Percentiles rank a stretch among this genome's conserved stretches.
Conservation (phyloP, 1,140 invertebrate species). For the Eupristina koningsbergeri region DNA sequence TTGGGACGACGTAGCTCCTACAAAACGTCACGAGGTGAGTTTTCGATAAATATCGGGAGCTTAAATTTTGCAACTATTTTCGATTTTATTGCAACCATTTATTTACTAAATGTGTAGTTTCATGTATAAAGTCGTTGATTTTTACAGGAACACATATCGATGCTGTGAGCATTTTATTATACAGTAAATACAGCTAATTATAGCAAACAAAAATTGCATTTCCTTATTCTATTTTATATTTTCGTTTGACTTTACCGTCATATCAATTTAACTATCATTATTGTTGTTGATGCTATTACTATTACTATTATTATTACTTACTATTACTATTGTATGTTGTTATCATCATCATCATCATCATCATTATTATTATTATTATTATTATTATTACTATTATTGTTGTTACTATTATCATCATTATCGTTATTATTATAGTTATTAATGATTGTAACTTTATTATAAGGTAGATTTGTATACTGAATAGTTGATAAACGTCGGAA, state of each 20-base stretch:
- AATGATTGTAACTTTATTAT: constrained; percentile 14
- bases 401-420: constrained; percentile 48
- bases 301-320: constrained; percentile 16
- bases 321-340: too few species aligned
- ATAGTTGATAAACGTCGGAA: constrained; percentile 60
- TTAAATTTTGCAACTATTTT: constrained; percentile 19
- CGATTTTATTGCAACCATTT: too few species aligned
- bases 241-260: too few species aligned
- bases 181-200: constrained; percentile 40
- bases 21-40: constrained; percentile 87
- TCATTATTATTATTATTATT: neutral
- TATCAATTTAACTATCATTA: constrained; percentile 51
- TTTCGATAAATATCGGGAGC: constrained; percentile 48
- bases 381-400: constrained; percentile 44
- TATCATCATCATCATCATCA: constrained; percentile 39
- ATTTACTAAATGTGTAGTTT: constrained; percentile 20
- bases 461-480: constrained; percentile 49
- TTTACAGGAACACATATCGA: constrained; percentile 35
- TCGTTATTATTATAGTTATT: constrained; percentile 50
- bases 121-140: constrained; percentile 27
- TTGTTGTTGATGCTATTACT: too few species aligned
- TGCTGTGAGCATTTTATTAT: constrained; percentile 59
- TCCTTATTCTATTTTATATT: constrained; percentile 27
- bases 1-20: constrained; percentile 87
- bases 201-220: neutral